These are phyloP conservation scores for Baronia brevicornis DNA, from an alignment of 2,888 invertebrate species.

Conservation along the genomic window DNA sequence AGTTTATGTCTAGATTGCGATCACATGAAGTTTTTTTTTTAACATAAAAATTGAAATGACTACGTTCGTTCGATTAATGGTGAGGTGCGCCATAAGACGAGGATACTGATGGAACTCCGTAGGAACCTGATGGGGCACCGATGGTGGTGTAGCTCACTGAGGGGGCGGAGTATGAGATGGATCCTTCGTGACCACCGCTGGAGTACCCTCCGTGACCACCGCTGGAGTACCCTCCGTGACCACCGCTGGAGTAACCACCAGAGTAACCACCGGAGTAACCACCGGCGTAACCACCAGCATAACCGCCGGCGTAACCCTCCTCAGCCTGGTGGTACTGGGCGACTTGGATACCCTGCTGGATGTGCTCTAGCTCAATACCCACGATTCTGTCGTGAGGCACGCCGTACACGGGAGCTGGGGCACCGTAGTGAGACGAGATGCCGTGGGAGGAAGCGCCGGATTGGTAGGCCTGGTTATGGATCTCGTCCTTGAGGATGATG, in stretches of 20 bases:
- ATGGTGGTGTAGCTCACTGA: slow-evolving; percentile 51
- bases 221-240: slow-evolving; percentile 33
- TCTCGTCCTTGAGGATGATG: slow-evolving; percentile 88
- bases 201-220: slow-evolving; percentile 25
- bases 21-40: slow-evolving; percentile 56
- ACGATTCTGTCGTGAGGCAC: slow-evolving; percentile 82
- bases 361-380: slow-evolving; percentile 88
- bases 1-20: slow-evolving; percentile 62
- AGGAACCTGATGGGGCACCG: slow-evolving; percentile 63
- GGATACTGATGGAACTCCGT: slow-evolving; percentile 61
- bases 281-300: slow-evolving; percentile 52
- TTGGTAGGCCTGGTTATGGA: slow-evolving; percentile 69
- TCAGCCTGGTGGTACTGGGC: slow-evolving; percentile 88
- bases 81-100: slow-evolving; percentile 65
- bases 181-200: slow-evolving; percentile 31
- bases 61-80: slow-evolving; percentile 49
- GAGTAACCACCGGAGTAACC: slow-evolving; percentile 45
- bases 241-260: slow-evolving; percentile 22
- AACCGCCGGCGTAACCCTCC: slow-evolving; percentile 59
- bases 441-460: slow-evolving; percentile 62
- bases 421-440: slow-evolving; percentile 81
- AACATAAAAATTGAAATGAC: slow-evolving; percentile 59
- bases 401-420: slow-evolving; percentile 81
- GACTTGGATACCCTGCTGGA: slow-evolving; percentile 90
- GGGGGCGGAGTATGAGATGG: slow-evolving; percentile 46